These are phyloP conservation scores for Prietella phreatophila DNA, from an alignment of 2,113 vertebrate genomes.

Conservation along the genomic window DNA sequence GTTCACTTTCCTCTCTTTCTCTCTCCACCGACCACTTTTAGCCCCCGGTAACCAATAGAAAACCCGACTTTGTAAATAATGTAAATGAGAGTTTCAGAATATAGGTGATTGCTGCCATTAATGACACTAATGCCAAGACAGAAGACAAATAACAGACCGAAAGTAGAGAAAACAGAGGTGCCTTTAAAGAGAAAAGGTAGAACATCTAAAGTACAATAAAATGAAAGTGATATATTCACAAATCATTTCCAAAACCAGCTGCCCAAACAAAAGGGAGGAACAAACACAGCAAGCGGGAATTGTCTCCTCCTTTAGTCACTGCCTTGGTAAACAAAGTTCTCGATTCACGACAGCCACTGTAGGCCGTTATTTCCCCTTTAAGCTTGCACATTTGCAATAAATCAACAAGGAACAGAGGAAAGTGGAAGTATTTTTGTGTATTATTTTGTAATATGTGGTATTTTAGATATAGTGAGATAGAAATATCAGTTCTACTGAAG, in stretches of 20 bases:
- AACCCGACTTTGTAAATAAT: not conserved
- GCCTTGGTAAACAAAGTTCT: conserved; percentile 28
- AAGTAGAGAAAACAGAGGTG: not conserved
- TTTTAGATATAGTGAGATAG: not conserved
- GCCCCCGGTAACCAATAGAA: conserved; percentile 41
- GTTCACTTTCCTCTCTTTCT: conserved; percentile 20
- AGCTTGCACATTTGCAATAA: conserved; percentile 13
- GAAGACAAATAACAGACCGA: not conserved
- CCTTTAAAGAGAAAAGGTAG: not conserved
- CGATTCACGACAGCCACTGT: not conserved
- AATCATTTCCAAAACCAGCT: conserved; percentile 17
- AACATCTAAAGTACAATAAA: not conserved
- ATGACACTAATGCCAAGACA: not conserved
- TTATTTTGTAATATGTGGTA: conserved; percentile 6
- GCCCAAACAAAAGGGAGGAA: conserved; percentile 24
- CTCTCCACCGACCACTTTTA: conserved; percentile 31
- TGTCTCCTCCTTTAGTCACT: conserved; percentile 17
- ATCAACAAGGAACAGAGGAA: conserved; percentile 32
- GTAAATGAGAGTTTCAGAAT: conserved; percentile 9
- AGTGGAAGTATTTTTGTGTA: conserved; percentile 31
- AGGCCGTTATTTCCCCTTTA: conserved; percentile 6
- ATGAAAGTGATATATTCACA: not conserved
- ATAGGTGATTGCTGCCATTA: not conserved
- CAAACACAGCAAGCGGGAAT: conserved; percentile 2
- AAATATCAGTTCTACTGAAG: not conserved